A percentile compares a stretch with the other conserved stretches of the same genome.
Conservation (phyloP, 2,797 vertebrate genomes). For the Pseudochirops cupreus region DNA sequence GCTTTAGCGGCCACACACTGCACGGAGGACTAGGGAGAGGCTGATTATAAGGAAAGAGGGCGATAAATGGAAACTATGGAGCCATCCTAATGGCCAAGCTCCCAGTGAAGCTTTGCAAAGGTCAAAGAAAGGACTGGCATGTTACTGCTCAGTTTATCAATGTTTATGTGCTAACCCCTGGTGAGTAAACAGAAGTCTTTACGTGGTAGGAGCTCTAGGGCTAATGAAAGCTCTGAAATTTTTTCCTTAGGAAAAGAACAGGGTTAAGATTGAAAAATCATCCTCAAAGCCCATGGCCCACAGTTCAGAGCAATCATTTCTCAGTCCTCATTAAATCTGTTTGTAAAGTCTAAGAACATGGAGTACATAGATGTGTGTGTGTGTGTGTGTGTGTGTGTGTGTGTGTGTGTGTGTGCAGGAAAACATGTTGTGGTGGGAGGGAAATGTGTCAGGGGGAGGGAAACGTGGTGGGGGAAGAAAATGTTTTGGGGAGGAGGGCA, state of each 20-base stretch:
- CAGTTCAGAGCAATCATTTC: conserved; percentile 23
- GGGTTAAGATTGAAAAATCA: conserved; percentile 64
- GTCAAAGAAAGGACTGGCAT: conserved; percentile 24
- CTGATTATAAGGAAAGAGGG: conserved; percentile 72
- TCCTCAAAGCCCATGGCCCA: conserved; percentile 40
- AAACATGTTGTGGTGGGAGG: neutral
- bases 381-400: neutral
- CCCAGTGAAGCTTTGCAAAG: conserved; percentile 41
- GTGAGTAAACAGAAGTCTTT: conserved; percentile 58
- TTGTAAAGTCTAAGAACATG: conserved; percentile 63
- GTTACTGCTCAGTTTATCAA: conserved; percentile 60
- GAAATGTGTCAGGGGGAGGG: no score
- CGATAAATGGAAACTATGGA: conserved; percentile 50
- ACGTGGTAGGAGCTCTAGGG: conserved; percentile 45
- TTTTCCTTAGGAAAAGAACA: conserved; percentile 51
- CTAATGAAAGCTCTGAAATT: conserved; percentile 59
- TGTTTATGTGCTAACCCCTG: conserved; percentile 59
- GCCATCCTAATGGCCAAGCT: conserved; percentile 49
- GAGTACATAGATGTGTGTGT: neutral
- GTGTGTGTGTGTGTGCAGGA: fast-evolving
- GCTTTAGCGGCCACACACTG: conserved; percentile 61
- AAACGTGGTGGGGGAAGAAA: no score
- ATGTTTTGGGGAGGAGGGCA: neutral
- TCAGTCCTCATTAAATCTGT: conserved; percentile 58
- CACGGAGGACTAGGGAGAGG: conserved; percentile 66